A percentile compares a stretch with the other conserved stretches of the same genome.
These are phyloP conservation scores for Ateles fusciceps DNA, from an alignment of 2,797 vertebrate species.

Conservation along the genomic window DNA sequence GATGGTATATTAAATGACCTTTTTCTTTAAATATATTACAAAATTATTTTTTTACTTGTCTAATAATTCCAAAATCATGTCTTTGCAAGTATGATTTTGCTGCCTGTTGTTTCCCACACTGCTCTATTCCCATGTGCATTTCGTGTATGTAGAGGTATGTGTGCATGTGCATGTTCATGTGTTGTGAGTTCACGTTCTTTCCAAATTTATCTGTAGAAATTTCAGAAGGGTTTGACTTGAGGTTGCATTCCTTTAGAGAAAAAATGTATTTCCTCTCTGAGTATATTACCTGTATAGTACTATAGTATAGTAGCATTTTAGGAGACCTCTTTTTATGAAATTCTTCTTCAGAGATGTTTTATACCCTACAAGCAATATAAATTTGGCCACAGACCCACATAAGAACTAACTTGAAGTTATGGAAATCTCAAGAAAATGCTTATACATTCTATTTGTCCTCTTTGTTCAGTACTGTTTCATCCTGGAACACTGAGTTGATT, in stretches of 20 bases:
- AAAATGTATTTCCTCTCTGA: not conserved
- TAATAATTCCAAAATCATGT: not conserved
- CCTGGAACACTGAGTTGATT: not conserved
- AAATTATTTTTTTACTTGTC: not conserved
- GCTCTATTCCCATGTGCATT: not conserved
- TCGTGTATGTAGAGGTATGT: not conserved
- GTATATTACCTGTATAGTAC: not conserved
- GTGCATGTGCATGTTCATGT: not conserved
- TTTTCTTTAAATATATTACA: conserved; percentile 29
- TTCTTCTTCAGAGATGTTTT: not conserved
- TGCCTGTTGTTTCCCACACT: not conserved
- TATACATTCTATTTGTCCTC: not conserved
- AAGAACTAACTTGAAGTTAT: not conserved
- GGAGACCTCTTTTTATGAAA: not conserved
- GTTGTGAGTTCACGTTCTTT: not conserved
- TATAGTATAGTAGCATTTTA: not conserved
- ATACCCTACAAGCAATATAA: not conserved
- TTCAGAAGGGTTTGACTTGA: not conserved
- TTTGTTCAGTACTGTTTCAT: not conserved
- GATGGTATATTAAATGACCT: not conserved
- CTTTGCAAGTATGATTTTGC: not conserved
- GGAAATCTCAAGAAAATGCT: not conserved
- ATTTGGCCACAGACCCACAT: not conserved
- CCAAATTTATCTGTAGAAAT: not conserved
- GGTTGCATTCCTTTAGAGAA: not conserved